phyloP scores from a whole-genome alignment of 2,888 invertebrate genomes.

The Stramonita haemastoma region DNA sequence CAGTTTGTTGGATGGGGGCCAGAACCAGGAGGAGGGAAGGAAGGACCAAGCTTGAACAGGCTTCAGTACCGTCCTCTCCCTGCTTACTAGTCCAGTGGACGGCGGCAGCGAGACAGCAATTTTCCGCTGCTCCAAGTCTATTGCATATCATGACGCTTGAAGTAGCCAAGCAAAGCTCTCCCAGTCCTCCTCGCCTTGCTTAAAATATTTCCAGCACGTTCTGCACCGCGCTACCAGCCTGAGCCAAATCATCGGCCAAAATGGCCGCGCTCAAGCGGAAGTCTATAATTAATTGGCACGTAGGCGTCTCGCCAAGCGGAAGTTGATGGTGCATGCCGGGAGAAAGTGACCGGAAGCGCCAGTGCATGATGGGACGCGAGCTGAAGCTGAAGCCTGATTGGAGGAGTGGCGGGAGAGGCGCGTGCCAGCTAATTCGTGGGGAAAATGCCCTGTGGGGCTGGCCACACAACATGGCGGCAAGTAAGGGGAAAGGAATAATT shows the following conservation, averaged over 20 bases:
- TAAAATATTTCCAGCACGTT: conserved; percentile 34
- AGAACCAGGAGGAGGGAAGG: not conserved
- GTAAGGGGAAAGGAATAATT: not conserved
- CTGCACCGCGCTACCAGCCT: conserved; percentile 9
- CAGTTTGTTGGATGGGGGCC: not conserved
- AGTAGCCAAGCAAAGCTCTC: conserved; percentile 28
- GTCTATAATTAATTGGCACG: conserved; percentile 42
- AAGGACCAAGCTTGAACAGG: not conserved
- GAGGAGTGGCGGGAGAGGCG: conserved; percentile 24
- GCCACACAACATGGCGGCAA: conserved; percentile 3
- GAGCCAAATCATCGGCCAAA: conserved; percentile 40
- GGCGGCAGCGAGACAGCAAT: conserved; percentile 23
- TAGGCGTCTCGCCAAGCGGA: conserved; percentile 39
- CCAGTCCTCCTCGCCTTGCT: not conserved
- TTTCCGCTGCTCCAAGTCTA: conserved; percentile 35
- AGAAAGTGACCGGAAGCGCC: conserved; percentile 40
- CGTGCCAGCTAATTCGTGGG: conserved; percentile 29
- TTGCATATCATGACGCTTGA: conserved; percentile 39
- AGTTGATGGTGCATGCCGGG: conserved; percentile 33
- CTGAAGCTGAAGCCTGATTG: conserved; percentile 25
- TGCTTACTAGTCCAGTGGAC: too few relatives aligned
- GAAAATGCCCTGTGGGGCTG: conserved; percentile 13
- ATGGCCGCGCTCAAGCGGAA: conserved; percentile 41
- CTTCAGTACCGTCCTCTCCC: not conserved
- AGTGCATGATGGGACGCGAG: conserved; percentile 32